Evolutionary conservation across 2,113 vertebrate species (phyloP).

Genomic region (Phyllostomus discolor): DNA sequence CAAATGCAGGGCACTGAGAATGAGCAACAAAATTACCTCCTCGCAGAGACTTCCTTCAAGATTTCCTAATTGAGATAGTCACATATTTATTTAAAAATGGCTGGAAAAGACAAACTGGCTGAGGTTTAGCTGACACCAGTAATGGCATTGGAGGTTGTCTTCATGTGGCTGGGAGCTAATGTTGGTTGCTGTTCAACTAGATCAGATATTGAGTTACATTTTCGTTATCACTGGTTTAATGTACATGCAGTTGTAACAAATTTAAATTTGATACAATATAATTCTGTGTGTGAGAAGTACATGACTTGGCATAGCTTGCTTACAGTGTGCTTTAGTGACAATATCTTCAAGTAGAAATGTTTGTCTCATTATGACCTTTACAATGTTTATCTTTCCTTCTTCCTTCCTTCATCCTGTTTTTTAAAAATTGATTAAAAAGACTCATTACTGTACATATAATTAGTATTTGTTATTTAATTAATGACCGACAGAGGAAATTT

Average conservation of each 20-base stretch:
- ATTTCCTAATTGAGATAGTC: conserved; percentile 71
- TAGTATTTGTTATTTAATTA: conserved; percentile 38
- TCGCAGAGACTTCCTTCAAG: conserved; percentile 74
- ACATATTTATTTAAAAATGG: conserved; percentile 69
- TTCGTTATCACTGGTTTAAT: conserved; percentile 84
- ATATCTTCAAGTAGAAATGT: conserved; percentile 65
- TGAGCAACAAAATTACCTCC: conserved; percentile 78
- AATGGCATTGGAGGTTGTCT: conserved; percentile 70
- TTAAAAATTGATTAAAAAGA: conserved; percentile 15
- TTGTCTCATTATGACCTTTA: conserved; percentile 75
- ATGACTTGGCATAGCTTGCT: conserved; percentile 72
- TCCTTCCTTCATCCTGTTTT: conserved; percentile 11
- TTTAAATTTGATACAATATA: conserved; percentile 82
- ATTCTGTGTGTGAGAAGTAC: conserved; percentile 79
- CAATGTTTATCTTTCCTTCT: conserved; percentile 33
- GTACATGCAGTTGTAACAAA: conserved; percentile 85
- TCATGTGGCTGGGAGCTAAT: conserved; percentile 67
- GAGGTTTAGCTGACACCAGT: conserved; percentile 71
- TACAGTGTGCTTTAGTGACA: conserved; percentile 72
- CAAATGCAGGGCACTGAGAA: conserved; percentile 79
- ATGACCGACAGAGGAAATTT: not conserved
- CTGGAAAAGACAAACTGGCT: conserved; percentile 53
- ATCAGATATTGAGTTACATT: conserved; percentile 81
- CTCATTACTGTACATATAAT: not conserved
- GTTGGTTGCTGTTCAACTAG: conserved; percentile 75